Evolutionary conservation across 1,140 invertebrate genomes (phyloP).

Genomic region (Drosophila sp.): DNA sequence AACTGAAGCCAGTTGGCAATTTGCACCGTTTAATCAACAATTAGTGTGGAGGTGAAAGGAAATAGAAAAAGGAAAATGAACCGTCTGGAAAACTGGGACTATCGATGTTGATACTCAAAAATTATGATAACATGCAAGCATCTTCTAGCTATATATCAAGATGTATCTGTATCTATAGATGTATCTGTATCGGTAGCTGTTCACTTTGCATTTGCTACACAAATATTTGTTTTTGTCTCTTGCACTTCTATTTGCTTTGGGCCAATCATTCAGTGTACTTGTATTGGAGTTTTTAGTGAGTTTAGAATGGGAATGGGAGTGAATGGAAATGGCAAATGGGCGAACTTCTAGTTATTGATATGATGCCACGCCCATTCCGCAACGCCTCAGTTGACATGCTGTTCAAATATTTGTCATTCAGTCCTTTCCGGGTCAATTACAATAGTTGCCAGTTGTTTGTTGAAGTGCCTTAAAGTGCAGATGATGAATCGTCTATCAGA

Average conservation of each 20-base stretch:
- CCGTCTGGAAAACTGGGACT: neutral
- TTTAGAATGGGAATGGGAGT: neutral
- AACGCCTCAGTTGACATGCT: slow-evolving; percentile 18
- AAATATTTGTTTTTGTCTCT: slow-evolving; percentile 40
- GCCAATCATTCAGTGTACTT: slow-evolving; percentile 59
- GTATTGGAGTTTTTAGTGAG: neutral
- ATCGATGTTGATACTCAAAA: slow-evolving; percentile 8
- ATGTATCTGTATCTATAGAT: slow-evolving; percentile 34
- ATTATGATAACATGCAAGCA: slow-evolving; percentile 5
- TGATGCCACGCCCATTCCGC: neutral
- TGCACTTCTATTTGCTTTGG: slow-evolving; percentile 54
- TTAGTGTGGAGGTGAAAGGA: slow-evolving; percentile 45
- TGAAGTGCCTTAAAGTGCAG: slow-evolving; percentile 22
- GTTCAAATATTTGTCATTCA: slow-evolving; percentile 58
- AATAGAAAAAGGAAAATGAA: slow-evolving; percentile 3
- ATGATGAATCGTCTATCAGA: slow-evolving; percentile 28
- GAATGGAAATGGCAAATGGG: too few relatives aligned
- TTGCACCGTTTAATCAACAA: slow-evolving; percentile 67
- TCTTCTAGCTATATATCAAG: neutral
- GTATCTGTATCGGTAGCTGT: slow-evolving; percentile 23
- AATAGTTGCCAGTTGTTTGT: slow-evolving; percentile 25
- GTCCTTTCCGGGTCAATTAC: slow-evolving; percentile 66
- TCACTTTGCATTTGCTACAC: slow-evolving; percentile 47
- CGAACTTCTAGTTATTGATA: slow-evolving; percentile 49
- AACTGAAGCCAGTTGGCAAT: slow-evolving; percentile 43